Percentiles rank a stretch among this genome's conserved stretches.
Evolutionary conservation across 2,797 vertebrate species (phyloP).

Genomic region (Pantherophis alleghaniensis): DNA sequence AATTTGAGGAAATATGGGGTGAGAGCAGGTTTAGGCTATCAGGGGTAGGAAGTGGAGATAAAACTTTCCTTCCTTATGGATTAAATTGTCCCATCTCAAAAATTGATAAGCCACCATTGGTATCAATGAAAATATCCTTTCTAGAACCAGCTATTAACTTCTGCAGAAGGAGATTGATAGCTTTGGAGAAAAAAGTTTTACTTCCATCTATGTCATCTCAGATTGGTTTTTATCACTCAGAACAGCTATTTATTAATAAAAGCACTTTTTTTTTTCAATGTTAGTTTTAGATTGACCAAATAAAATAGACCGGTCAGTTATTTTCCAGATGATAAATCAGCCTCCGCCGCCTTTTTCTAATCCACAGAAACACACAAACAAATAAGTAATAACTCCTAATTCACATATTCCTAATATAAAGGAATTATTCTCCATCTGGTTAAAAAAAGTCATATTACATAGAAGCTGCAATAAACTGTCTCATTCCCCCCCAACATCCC

Average conservation of each 20-base stretch:
- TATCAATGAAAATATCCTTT: too few relatives aligned
- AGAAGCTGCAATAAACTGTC: conserved; percentile 13
- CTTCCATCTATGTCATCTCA: not conserved
- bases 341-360: not conserved
- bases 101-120: not conserved
- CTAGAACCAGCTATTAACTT: not conserved
- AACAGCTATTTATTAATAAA: not conserved
- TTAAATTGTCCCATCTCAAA: not conserved
- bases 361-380: conserved; percentile 1
- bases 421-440: not conserved
- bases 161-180: not conserved
- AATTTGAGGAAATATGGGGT: not conserved
- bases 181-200: not conserved
- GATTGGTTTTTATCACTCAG: not conserved
- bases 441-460: not conserved
- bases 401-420: not conserved
- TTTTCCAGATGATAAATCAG: not conserved
- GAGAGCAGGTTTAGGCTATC: not conserved
- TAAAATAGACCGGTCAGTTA: not conserved
- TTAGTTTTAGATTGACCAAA: not conserved
- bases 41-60: not conserved
- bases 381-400: not conserved
- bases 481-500: not conserved
- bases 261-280: too few relatives aligned
- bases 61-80: not conserved